These are phyloP conservation scores for Masticophis lateralis DNA, from an alignment of 2,797 vertebrate species.

Conservation along the genomic window DNA sequence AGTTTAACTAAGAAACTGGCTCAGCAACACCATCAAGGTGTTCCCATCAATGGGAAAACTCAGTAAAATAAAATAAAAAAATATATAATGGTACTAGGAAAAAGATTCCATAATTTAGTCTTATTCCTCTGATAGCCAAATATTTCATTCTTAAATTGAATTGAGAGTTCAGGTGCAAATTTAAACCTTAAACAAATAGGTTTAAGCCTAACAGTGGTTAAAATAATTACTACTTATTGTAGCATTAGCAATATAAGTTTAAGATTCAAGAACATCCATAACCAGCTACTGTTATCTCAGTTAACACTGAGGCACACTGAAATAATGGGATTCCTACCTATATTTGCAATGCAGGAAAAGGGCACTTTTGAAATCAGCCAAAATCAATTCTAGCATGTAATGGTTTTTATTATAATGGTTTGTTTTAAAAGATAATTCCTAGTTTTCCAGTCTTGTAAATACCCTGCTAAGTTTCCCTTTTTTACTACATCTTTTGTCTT, in stretches of 20 bases:
- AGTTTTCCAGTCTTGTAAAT: neutral
- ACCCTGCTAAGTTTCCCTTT: neutral
- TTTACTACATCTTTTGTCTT: neutral
- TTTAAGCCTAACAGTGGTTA: neutral
- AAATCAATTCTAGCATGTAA: neutral
- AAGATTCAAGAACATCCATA: neutral
- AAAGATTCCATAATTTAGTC: neutral
- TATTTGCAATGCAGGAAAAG: neutral
- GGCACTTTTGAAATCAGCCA: neutral
- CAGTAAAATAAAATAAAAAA: neutral
- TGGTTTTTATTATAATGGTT: neutral
- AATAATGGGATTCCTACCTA: neutral
- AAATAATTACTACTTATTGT: neutral
- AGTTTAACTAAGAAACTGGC: neutral
- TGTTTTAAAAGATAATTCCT: neutral
- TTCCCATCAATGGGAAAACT: neutral
- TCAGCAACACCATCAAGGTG: neutral
- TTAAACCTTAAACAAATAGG: too few relatives aligned
- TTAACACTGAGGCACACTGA: neutral
- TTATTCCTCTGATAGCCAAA: neutral
- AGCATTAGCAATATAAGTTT: neutral
- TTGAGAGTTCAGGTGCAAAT: neutral
- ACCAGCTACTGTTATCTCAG: neutral
- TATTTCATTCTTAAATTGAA: neutral
- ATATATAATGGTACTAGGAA: neutral